Evolutionary conservation across 2,113 vertebrate genomes (phyloP), one percentile per base, ranked within the genome.

Genomic region (Bufo gargarizans): DNA sequence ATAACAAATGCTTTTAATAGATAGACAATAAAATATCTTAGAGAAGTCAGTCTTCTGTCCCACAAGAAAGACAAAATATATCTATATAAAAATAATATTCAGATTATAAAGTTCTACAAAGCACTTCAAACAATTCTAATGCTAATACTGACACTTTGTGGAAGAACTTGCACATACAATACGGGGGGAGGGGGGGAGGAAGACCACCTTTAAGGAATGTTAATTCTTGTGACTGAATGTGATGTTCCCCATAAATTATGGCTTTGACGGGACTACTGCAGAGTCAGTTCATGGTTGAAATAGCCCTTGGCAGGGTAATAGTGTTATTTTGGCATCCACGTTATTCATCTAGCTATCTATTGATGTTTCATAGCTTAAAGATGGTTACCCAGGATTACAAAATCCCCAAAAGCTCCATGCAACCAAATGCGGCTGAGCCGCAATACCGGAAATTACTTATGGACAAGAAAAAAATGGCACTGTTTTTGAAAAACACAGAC

Each of bases 41-140:
- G 14, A 72, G 12, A 72, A 72, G 33, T 72, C 69, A 45, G 33
- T 72, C 69, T 72, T 72, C 69, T 72, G 69, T 72, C 33, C 45
- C 13, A 72, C 69, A 45, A 69, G n/a, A 22, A 69, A 72, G 69
- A 72, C 69, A 13, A 45, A 45, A 72, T 72, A 45, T 72, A 72
- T 72, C 69, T 72, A 72, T 72, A 72, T 33, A 72, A 72, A 72
- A 72, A 72, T 72, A 72, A 72, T 72, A 45, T 72, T 72, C 69
- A 45, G 33, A 72, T 72, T 72, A 45, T 72, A 72, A 72, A 72
- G 69, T 72, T 72, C 69, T 72, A 72, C 69, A 72, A 72, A 72
- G 22, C 69, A 72, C 69, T 4, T 72, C 33, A 45, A 43, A 72
- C 33, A 45, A 72, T 43, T 45, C 69, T 45, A 72, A 72, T 72